phyloP scores from a whole-genome alignment of 2,888 invertebrate genomes.

The Cataglyphis rosenhaueri region DNA sequence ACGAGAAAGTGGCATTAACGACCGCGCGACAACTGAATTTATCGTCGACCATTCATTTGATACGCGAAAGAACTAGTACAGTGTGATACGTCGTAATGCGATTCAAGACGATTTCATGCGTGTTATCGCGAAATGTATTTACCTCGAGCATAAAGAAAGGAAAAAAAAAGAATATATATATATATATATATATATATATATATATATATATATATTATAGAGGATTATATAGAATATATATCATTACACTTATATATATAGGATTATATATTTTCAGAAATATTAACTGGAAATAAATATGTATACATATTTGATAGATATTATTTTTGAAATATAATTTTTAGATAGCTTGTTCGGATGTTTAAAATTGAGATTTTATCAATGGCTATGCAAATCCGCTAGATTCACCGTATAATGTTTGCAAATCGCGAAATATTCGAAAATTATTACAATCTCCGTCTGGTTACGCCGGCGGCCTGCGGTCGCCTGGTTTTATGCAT shows the following conservation, averaged over 20 bases:
- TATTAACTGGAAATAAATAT: not conserved
- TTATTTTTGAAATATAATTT: not conserved
- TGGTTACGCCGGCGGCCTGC: conserved; percentile 20
- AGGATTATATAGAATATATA: not conserved
- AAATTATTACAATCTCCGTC: conserved; percentile 40
- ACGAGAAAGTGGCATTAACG: conserved; percentile 20
- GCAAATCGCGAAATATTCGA: conserved; percentile 33
- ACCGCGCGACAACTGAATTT: conserved; percentile 33
- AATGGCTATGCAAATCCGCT: not conserved
- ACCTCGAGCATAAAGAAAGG: not conserved
- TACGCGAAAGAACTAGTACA: not conserved
- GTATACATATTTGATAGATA: not conserved
- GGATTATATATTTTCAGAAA: not conserved
- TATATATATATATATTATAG: not conserved
- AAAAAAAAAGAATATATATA: not conserved
- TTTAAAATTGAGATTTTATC: not conserved
- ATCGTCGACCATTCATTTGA: conserved; percentile 34
- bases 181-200: not conserved
- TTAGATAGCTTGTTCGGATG: not conserved
- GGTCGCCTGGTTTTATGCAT: conserved; percentile 25
- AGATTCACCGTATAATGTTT: conserved; percentile 19
- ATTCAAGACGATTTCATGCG: conserved; percentile 13
- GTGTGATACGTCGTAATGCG: not conserved
- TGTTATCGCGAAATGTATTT: not conserved
- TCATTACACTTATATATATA: not conserved